Conservation (phyloP, 1,140 invertebrate genomes). For the Drosophila repleta region DNA sequence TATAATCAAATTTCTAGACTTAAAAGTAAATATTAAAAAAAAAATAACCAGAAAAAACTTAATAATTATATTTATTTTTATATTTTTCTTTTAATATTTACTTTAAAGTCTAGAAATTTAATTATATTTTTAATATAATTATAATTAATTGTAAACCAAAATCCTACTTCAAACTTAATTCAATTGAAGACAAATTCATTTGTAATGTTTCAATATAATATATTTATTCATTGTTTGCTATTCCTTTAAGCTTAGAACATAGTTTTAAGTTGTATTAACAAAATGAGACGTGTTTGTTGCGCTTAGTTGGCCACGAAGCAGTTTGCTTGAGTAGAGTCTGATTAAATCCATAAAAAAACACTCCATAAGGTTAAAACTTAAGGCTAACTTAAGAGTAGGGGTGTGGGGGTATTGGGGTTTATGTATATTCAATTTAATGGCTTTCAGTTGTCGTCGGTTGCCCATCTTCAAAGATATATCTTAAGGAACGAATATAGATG, state of each 20-base stretch:
- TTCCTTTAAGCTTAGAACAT: constrained; percentile 44
- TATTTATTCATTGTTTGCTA: constrained; percentile 64
- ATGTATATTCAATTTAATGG: constrained; percentile 18
- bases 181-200: neutral
- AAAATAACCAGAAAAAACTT: neutral
- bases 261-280: constrained; percentile 33
- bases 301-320: constrained; percentile 5
- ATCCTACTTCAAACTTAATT: too few relatives aligned
- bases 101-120: too few relatives aligned
- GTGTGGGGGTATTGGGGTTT: neutral
- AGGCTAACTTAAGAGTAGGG: constrained; percentile 14
- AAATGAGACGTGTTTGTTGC: constrained; percentile 24
- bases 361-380: constrained; percentile 26
- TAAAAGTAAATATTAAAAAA: neutral
- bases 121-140: too few relatives aligned
- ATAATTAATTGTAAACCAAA: too few relatives aligned
- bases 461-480: constrained; percentile 4
- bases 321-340: neutral
- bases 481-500: constrained; percentile 39
- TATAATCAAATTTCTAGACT: too few relatives aligned
- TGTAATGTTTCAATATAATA: constrained; percentile 40
- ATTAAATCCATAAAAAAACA: constrained; percentile 12
- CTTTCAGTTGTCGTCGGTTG: neutral
- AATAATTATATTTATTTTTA: too few relatives aligned
- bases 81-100: too few relatives aligned